phyloP scores from a whole-genome alignment of 1,140 invertebrate species.

The Metaphire vulgaris region DNA sequence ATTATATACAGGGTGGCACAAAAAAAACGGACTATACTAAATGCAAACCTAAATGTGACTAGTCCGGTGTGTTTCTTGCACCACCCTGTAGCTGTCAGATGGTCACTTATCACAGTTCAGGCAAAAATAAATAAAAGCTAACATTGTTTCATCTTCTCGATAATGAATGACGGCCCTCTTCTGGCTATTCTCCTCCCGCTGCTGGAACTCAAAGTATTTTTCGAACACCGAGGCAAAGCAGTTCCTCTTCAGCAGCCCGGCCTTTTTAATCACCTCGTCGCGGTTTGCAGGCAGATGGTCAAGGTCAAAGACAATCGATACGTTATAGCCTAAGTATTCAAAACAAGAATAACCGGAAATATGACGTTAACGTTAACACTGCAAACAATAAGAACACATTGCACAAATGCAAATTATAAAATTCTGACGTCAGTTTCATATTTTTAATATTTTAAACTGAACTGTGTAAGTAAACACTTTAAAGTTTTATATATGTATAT shows the following conservation, averaged over 20 bases:
- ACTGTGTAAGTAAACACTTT: constrained; percentile 14
- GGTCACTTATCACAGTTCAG: too few relatives aligned
- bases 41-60: too few relatives aligned
- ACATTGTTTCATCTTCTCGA: constrained; percentile 98
- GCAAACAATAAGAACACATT: constrained; percentile 29
- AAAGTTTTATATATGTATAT: too few relatives aligned
- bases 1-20: too few relatives aligned
- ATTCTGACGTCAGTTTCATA: constrained; percentile 9
- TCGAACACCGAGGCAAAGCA: constrained; percentile 99
- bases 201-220: constrained; percentile 98
- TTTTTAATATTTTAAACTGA: constrained; percentile 20
- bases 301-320: constrained; percentile 86
- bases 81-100: too few relatives aligned
- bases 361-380: too few relatives aligned
- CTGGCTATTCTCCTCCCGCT: constrained; percentile 77
- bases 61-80: too few relatives aligned
- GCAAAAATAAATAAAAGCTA: too few relatives aligned
- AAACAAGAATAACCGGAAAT: too few relatives aligned
- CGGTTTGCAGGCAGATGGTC: constrained; percentile 84
- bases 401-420: constrained; percentile 2
- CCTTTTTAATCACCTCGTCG: constrained; percentile 80
- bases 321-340: constrained; percentile 93
- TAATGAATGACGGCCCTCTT: constrained; percentile 97
- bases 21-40: too few relatives aligned
- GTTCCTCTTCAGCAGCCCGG: constrained; percentile 90